These are phyloP conservation scores for Castor canadensis DNA, from an alignment of 2,113 vertebrate species.

Conservation along the genomic window DNA sequence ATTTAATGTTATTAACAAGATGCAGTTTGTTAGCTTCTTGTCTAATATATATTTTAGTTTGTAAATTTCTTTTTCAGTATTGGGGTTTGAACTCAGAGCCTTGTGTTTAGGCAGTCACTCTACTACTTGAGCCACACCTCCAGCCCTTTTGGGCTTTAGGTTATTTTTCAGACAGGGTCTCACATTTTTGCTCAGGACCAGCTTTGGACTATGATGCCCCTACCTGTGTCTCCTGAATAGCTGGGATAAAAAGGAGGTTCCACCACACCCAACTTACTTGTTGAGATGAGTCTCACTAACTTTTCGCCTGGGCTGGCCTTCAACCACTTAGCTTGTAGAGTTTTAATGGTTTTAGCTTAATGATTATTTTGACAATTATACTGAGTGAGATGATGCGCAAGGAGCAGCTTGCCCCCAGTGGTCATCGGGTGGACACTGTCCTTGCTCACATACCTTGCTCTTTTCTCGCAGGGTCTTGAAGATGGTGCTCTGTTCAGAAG, in stretches of 20 bases:
- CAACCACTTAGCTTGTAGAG: background rate
- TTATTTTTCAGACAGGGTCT: too few species aligned
- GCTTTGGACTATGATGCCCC: too few species aligned
- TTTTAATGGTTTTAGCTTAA: background rate
- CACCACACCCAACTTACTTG: too few species aligned
- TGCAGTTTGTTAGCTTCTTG: background rate
- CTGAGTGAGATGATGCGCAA: fast-evolving
- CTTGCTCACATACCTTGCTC: constrained; percentile 54
- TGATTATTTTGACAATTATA: background rate
- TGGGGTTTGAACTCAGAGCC: too few species aligned
- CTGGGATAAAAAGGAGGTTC: too few species aligned
- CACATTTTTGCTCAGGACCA: too few species aligned
- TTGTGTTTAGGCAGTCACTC: too few species aligned
- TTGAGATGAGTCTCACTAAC: too few species aligned
- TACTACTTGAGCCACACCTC: too few species aligned
- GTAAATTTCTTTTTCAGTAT: background rate
- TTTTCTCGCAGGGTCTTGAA: constrained; percentile 63
- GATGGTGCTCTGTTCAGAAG: background rate
- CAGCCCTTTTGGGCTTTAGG: too few species aligned
- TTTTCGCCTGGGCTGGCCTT: too few species aligned
- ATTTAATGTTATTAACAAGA: background rate
- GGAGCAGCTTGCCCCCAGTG: fast-evolving
- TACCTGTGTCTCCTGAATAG: too few species aligned
- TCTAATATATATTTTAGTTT: background rate
- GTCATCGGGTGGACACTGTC: fast-evolving